Percentiles rank a stretch among this genome's conserved stretches.
These are phyloP conservation scores for Squalus acanthias DNA, from an alignment of 2,797 vertebrate species.

Conservation along the genomic window DNA sequence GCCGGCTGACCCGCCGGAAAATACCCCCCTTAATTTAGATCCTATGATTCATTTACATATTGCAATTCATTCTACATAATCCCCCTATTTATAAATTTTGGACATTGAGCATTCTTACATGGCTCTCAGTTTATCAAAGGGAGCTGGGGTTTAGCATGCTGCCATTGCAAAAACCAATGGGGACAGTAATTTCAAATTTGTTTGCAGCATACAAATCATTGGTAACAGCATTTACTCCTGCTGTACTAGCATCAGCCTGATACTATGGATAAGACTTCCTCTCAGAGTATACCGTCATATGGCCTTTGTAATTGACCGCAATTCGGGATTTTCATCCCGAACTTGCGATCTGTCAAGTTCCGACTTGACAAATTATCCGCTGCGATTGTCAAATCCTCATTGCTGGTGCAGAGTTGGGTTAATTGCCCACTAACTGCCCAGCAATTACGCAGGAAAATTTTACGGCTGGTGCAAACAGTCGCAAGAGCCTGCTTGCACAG, in stretches of 20 bases:
- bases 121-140: background rate
- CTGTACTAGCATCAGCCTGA: background rate
- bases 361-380: too few species aligned
- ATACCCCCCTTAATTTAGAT: background rate
- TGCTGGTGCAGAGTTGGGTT: too few species aligned
- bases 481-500: too few species aligned
- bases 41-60: background rate
- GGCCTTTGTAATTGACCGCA: too few species aligned
- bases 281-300: too few species aligned
- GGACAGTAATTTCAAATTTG: background rate
- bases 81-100: background rate
- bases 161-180: background rate
- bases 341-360: too few species aligned
- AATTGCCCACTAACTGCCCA: too few species aligned
- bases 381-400: too few species aligned
- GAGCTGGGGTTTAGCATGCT: background rate
- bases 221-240: background rate
- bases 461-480: too few species aligned
- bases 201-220: background rate
- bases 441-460: too few species aligned
- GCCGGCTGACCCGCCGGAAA: too few species aligned
- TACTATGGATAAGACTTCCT: background rate
- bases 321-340: too few species aligned
- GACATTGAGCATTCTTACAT: background rate
- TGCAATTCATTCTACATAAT: background rate